Evolutionary conservation across 30 jellyfish, hydroid and myxozoan genomes (phyloP).

Genomic region (Cassiopea xamachana): DNA sequence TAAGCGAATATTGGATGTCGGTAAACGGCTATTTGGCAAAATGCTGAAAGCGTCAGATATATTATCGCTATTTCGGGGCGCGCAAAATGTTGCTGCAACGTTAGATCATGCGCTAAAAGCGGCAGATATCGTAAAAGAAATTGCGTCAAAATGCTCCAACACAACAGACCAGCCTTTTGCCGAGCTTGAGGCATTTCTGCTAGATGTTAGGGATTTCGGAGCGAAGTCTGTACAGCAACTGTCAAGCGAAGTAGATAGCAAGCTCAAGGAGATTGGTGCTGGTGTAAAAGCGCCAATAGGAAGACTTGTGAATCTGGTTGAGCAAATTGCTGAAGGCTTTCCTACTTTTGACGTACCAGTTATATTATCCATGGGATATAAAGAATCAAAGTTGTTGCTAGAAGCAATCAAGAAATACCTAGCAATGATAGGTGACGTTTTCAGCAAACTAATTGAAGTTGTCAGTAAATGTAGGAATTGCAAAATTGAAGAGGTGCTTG

Average conservation of each 20-base stretch:
- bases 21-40: constrained; percentile 25
- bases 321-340: constrained; percentile 39
- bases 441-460: constrained; percentile 61
- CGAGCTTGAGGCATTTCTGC: constrained; percentile 54
- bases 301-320: constrained; percentile 66
- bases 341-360: constrained; percentile 85
- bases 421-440: constrained; percentile 41
- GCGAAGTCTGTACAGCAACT: constrained; percentile 41
- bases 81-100: constrained; percentile 42
- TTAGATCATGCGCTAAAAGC: constrained; percentile 38
- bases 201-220: constrained; percentile 60
- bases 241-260: constrained; percentile 40
- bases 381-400: constrained; percentile 39
- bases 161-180: constrained; percentile 63
- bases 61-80: constrained; percentile 6
- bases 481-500: constrained; percentile 85
- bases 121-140: constrained; percentile 3
- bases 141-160: constrained; percentile 7
- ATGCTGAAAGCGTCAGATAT: constrained; percentile 36
- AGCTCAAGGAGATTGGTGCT: constrained; percentile 45
- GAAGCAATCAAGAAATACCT: constrained; percentile 58
- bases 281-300: constrained; percentile 88
- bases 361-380: constrained; percentile 62
- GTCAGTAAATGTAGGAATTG: constrained; percentile 72
- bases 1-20: constrained; percentile 11